Base-by-base conservation (phyloP, 2,888 invertebrate species). In the Agrilus mali region DNA sequence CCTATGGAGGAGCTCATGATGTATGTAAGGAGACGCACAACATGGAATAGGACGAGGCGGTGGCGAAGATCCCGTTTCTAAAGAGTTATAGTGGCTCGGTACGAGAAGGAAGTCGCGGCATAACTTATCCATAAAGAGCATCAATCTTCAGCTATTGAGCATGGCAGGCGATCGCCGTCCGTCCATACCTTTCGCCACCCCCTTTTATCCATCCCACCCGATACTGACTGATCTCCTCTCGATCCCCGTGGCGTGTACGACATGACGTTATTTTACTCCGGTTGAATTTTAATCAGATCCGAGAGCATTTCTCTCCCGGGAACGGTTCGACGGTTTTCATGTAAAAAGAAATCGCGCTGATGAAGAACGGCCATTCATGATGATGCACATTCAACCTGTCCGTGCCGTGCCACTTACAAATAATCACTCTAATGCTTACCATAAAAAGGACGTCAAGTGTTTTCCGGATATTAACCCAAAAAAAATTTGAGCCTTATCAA, bases 101-200 rank as follows among this genome's bases (percentile, higher is more conserved):
- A 45, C 47, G 42, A 46, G 40, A 44, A 42, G 49, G 51, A 47
- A 50, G 46, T 51, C 46, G 53, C 50, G 52, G 55, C 54, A 55
- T 50, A 57, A 57, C 52, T 57, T 59, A 57, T 56, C 59, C 59
- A 56, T 56, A 55, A 58, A 55, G 55, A 56, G 55, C 59, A 60
- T 60, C 60, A 60, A 60, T 60, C 60, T 60, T 59, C 54, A 56
- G 58, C 57, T 58, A 60, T 59, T 59, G 59, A 60, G 57, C 57
- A 59, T 58, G 59, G 58, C 58, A 50, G 51, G 47, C 50, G 38
- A 44, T 44, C 38, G 41, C 38, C 17, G 31, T 27, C 22, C 33
- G 36, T 33, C 17, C 16, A 34, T 33, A 13, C 33, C 42, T 36
- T 38, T 17, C 38, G 12, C 31, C 38, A 33, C 14, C 16, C 40